Evolutionary conservation across 2,113 vertebrate genomes (phyloP).

Genomic region (Synchiropus splendidus): DNA sequence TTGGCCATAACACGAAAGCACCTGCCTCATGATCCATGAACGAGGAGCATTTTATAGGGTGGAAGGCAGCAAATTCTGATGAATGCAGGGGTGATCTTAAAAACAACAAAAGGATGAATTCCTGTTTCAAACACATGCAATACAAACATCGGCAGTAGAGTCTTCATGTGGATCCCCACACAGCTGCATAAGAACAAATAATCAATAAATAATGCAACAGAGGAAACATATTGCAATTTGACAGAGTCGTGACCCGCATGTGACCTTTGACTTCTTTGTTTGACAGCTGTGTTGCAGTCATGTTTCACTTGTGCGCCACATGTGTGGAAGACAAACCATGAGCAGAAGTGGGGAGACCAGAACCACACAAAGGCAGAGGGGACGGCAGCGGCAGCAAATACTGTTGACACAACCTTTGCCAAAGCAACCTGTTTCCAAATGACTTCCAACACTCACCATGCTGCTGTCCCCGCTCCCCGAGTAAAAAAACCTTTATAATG

Average conservation of each 20-base stretch:
- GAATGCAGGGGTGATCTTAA: too few relatives aligned
- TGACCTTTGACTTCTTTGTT: conserved; percentile 39
- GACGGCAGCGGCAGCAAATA: conserved; percentile 18
- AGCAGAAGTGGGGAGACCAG: conserved; percentile 36
- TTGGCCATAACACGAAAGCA: too few relatives aligned
- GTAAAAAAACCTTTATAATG: conserved; percentile 13
- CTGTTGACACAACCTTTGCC: conserved; percentile 32
- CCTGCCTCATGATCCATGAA: too few relatives aligned
- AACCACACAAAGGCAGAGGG: conserved; percentile 22
- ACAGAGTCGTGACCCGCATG: conserved; percentile 15
- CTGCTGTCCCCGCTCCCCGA: conserved; percentile 3
- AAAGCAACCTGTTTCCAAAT: conserved; percentile 37
- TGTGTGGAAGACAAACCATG: conserved; percentile 8
- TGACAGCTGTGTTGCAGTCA: conserved; percentile 31
- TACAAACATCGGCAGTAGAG: too few relatives aligned
- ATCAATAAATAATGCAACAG: too few relatives aligned
- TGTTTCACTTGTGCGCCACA: conserved; percentile 31
- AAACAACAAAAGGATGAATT: too few relatives aligned
- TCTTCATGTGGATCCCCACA: too few relatives aligned
- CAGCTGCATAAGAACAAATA: too few relatives aligned
- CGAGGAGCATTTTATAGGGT: too few relatives aligned
- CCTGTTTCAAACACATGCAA: too few relatives aligned
- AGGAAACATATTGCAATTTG: too few relatives aligned
- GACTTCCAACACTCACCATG: conserved; percentile 24
- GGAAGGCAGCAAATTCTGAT: too few relatives aligned